These are phyloP conservation scores for Scrobipalpa atriplicella DNA, from an alignment of 2,888 invertebrate genomes.

Conservation along the genomic window DNA sequence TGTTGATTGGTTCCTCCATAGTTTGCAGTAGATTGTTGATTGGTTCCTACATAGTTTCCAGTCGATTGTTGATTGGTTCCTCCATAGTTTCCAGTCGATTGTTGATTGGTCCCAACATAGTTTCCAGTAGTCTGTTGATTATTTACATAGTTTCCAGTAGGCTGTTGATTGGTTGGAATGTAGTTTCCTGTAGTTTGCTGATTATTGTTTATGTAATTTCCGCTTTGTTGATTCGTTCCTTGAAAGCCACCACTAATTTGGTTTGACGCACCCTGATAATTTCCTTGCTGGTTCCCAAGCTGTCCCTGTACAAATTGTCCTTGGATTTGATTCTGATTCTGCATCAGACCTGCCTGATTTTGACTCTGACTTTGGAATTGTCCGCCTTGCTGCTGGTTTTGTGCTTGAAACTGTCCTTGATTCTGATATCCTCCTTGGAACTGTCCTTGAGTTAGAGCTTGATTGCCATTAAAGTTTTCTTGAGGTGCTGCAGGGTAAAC, in stretches of 20 bases:
- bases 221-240: slow-evolving; percentile 34
- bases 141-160: slow-evolving; percentile 32
- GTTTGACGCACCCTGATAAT: slow-evolving; percentile 27
- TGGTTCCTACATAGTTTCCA: slow-evolving; percentile 28
- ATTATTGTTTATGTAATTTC: slow-evolving; percentile 39
- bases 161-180: slow-evolving; percentile 26
- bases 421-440: slow-evolving; percentile 36
- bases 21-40: slow-evolving; percentile 13
- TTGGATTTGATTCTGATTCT: slow-evolving; percentile 38
- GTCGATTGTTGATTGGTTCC: slow-evolving; percentile 29
- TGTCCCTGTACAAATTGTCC: slow-evolving; percentile 21
- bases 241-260: slow-evolving; percentile 25
- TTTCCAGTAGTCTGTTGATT: slow-evolving; percentile 18
- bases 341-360: slow-evolving; percentile 36
- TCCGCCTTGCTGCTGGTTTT: slow-evolving; percentile 36
- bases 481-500: slow-evolving; percentile 37
- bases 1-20: slow-evolving; percentile 25
- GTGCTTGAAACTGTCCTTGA: slow-evolving; percentile 41
- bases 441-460: slow-evolving; percentile 27
- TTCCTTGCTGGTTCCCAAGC: slow-evolving; percentile 16
- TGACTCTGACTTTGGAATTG: slow-evolving; percentile 40
- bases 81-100: slow-evolving; percentile 27
- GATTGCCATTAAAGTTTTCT: slow-evolving; percentile 31
- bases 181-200: slow-evolving; percentile 31
- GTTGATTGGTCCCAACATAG: slow-evolving; percentile 28